Percentiles rank a stretch among this genome's conserved stretches.
These are phyloP conservation scores for Enteromius fasciolatus DNA, from an alignment of 2,797 vertebrate species.

Conservation along the genomic window DNA sequence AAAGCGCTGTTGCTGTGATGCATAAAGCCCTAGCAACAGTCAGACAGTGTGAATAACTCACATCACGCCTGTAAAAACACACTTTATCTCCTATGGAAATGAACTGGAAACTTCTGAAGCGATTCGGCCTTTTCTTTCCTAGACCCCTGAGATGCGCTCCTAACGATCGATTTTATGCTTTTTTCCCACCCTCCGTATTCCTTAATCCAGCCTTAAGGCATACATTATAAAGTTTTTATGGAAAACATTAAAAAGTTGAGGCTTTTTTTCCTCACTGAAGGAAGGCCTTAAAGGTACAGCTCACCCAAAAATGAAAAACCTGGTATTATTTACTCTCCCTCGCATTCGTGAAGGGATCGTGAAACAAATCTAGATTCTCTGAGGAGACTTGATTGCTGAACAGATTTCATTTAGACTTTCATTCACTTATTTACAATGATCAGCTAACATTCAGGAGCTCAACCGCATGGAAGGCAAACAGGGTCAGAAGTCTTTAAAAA, in stretches of 20 bases:
- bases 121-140: constrained; percentile 1
- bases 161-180: constrained; percentile 41
- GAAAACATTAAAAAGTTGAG: constrained; percentile 23
- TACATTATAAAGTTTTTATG: constrained; percentile 39
- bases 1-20: not conserved
- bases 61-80: constrained; percentile 23
- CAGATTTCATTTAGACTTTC: not conserved
- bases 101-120: constrained; percentile 31
- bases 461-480: not conserved
- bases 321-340: not conserved
- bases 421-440: not conserved
- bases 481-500: not conserved
- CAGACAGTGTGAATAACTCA: constrained; percentile 20
- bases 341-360: not conserved
- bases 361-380: not conserved
- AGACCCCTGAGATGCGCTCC: constrained; percentile 20
- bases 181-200: constrained; percentile 16
- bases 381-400: not conserved
- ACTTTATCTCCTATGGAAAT: constrained; percentile 36
- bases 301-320: not conserved
- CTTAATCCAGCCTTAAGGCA: constrained; percentile 38
- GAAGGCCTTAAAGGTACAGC: constrained; percentile 15
- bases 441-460: not conserved
- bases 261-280: not conserved
- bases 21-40: constrained; percentile 32